Evolutionary conservation across 1,140 invertebrate genomes (phyloP).

Genomic region (Eciton burchellii): DNA sequence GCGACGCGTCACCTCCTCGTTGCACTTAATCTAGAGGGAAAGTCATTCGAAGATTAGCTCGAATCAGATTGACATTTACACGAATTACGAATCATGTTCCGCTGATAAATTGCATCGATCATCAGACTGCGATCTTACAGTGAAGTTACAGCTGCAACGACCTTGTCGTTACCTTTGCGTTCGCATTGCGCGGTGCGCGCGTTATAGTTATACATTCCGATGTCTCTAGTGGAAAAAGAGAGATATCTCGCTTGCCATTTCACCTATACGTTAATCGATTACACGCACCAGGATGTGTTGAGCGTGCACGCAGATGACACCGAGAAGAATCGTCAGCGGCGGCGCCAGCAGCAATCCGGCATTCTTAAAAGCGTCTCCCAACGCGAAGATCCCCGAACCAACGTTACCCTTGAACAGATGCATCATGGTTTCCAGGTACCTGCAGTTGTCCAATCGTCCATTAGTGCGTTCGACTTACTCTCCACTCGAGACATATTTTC

Average conservation of each 20-base stretch:
- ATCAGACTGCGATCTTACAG: no score
- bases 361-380: constrained; percentile 92
- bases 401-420: constrained; percentile 92
- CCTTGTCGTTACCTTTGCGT: no score
- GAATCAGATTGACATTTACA: no score
- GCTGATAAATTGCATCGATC: no score
- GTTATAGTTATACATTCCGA: no score
- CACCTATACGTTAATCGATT: not conserved
- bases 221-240: not conserved
- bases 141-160: no score
- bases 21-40: constrained; percentile 88
- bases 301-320: constrained; percentile 90
- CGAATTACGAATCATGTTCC: no score
- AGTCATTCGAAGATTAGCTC: not conserved
- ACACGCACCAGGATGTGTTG: constrained; percentile 90
- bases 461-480: constrained; percentile 29
- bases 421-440: constrained; percentile 90
- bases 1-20: constrained; percentile 88
- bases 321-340: constrained; percentile 88
- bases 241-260: not conserved
- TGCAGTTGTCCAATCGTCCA: constrained; percentile 78
- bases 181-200: no score
- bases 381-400: constrained; percentile 91
- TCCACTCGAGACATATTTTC: constrained; percentile 4
- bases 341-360: constrained; percentile 89